Evolutionary conservation across 1,140 invertebrate genomes (phyloP).

Genomic region (Hylaeus volcanicus): DNA sequence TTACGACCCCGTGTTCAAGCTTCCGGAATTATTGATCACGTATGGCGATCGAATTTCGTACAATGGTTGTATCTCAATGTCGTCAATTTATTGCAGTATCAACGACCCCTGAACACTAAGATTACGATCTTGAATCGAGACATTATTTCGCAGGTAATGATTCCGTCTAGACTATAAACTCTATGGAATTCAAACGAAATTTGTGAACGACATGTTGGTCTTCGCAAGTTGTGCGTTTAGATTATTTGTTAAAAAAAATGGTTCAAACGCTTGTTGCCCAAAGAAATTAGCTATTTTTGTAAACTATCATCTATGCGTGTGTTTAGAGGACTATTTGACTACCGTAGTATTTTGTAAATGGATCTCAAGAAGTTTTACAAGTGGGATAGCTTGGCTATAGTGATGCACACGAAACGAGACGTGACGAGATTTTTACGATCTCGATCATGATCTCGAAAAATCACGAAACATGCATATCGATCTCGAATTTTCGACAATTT

Average conservation of each 20-base stretch:
- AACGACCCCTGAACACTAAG: conserved; percentile 18
- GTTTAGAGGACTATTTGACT: too few species aligned
- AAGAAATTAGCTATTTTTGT: too few species aligned
- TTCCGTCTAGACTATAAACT: neutral
- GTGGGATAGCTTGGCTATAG: conserved; percentile 52
- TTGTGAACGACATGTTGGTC: neutral
- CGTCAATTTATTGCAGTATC: conserved; percentile 40
- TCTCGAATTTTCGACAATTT: too few species aligned
- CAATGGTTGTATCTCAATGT: conserved; percentile 34
- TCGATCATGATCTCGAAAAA: too few species aligned
- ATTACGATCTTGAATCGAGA: neutral
- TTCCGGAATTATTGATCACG: conserved; percentile 41
- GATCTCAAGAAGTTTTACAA: conserved; percentile 19
- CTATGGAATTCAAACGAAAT: neutral
- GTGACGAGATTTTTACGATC: too few species aligned
- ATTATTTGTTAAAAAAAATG: too few species aligned
- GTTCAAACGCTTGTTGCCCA: too few species aligned
- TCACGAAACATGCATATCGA: too few species aligned
- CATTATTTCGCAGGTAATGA: neutral
- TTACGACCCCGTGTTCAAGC: conserved; percentile 12
- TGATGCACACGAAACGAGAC: too few species aligned
- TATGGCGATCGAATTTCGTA: conserved; percentile 44
- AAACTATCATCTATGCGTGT: too few species aligned
- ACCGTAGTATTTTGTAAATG: conserved; percentile 7
- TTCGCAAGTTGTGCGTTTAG: too few species aligned